Conservation (phyloP, 2,797 vertebrate species). For the Kryptolebias ocellatus region DNA sequence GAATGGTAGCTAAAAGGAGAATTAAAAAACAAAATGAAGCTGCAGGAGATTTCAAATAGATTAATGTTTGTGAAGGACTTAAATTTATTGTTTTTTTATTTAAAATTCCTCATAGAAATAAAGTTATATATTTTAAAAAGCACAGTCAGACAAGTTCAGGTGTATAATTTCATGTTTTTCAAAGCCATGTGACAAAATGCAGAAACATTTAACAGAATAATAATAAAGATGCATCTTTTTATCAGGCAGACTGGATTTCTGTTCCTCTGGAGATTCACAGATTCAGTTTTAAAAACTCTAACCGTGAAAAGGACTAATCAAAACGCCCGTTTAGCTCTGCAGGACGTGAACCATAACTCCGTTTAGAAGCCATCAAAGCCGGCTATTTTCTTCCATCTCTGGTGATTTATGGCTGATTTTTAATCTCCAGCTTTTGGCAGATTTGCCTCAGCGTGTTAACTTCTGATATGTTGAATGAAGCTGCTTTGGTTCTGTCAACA, state of each 20-base stretch:
- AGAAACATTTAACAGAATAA: neutral
- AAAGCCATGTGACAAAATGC: too few relatives aligned
- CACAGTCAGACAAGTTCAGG: too few relatives aligned
- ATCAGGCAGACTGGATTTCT: neutral
- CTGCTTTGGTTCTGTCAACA: neutral
- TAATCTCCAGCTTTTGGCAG: neutral
- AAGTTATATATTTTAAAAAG: too few relatives aligned
- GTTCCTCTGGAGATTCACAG: conserved; percentile 31
- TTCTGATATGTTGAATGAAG: neutral
- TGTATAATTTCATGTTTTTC: too few relatives aligned
- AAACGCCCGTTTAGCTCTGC: conserved; percentile 20
- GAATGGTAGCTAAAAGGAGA: too few relatives aligned
- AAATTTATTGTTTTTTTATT: too few relatives aligned
- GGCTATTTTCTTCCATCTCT: neutral
- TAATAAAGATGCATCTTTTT: neutral
- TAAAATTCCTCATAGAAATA: too few relatives aligned
- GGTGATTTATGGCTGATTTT: neutral
- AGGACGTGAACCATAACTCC: conserved; percentile 27
- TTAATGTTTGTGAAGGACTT: too few relatives aligned
- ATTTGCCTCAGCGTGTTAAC: neutral
- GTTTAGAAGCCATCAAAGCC: conserved; percentile 17
- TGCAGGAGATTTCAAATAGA: too few relatives aligned
- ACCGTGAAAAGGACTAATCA: conserved; percentile 15
- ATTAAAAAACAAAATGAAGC: too few relatives aligned
- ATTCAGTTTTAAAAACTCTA: conserved; percentile 66